These are phyloP conservation scores for Papilio glaucus DNA, from an alignment of 1,140 invertebrate species.

Conservation along the genomic window DNA sequence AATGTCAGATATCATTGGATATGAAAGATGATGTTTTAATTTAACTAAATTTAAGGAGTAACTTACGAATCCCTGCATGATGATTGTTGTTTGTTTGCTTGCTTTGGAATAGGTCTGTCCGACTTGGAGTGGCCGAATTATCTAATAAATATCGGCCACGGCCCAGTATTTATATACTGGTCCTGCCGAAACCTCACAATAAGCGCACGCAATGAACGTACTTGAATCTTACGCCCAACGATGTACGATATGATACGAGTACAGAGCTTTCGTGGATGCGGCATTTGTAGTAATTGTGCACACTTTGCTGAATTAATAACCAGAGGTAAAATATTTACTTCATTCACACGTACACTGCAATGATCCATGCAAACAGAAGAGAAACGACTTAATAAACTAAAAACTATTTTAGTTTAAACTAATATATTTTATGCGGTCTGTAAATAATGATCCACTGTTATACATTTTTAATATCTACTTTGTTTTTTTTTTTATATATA, in stretches of 20 bases:
- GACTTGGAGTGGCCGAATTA: slow-evolving; percentile 54
- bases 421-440: too few relatives aligned
- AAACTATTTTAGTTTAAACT: too few relatives aligned
- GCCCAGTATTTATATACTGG: slow-evolving; percentile 68
- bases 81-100: slow-evolving; percentile 47
- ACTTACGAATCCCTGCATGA: slow-evolving; percentile 77
- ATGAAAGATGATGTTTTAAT: too few relatives aligned
- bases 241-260: slow-evolving; percentile 34
- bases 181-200: slow-evolving; percentile 62
- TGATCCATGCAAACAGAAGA: too few relatives aligned
- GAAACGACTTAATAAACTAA: too few relatives aligned
- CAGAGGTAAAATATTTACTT: too few relatives aligned
- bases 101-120: slow-evolving; percentile 39
- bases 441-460: too few relatives aligned
- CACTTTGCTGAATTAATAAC: background rate
- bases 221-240: slow-evolving; percentile 56
- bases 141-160: slow-evolving; percentile 56
- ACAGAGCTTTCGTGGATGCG: slow-evolving; percentile 54
- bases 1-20: background rate
- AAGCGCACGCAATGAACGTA: slow-evolving; percentile 54
- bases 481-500: too few relatives aligned
- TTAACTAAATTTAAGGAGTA: background rate
- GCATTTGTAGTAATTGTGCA: slow-evolving; percentile 38
- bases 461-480: too few relatives aligned
- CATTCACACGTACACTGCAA: too few relatives aligned